These are phyloP conservation scores for Chesias legatella DNA, from an alignment of 2,888 invertebrate genomes.

Conservation along the genomic window DNA sequence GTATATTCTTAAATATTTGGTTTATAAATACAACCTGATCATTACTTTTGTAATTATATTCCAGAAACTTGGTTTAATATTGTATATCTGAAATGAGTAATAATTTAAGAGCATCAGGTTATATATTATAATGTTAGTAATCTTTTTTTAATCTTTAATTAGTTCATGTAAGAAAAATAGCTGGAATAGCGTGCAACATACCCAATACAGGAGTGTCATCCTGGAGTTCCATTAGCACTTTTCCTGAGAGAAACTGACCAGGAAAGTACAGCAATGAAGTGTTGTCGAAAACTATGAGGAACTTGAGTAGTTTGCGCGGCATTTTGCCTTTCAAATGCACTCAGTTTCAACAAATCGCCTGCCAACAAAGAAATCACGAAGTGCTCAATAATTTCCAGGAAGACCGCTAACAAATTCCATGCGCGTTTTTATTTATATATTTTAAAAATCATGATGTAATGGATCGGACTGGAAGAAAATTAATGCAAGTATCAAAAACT, in stretches of 20 bases:
- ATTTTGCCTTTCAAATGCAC: constrained; percentile 62
- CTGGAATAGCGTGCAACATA: too few species aligned
- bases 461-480: not conserved
- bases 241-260: constrained; percentile 94
- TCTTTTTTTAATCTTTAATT: too few species aligned
- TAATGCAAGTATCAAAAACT: not conserved
- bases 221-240: constrained; percentile 94
- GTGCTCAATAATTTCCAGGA: constrained; percentile 3
- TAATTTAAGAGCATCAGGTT: too few species aligned
- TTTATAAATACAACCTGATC: too few species aligned
- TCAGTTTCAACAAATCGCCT: constrained; percentile 1
- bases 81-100: too few species aligned
- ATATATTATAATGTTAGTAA: too few species aligned
- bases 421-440: constrained; percentile 26
- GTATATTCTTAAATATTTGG: too few species aligned
- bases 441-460: constrained; percentile 1
- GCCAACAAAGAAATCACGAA: constrained; percentile 7
- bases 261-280: constrained; percentile 95
- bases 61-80: too few species aligned
- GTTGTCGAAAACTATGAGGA: constrained; percentile 96
- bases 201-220: constrained; percentile 95
- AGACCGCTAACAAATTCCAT: constrained; percentile 11
- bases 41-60: too few species aligned
- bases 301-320: constrained; percentile 94
- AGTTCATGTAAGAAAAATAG: too few species aligned